phyloP scores from a whole-genome alignment of 2,797 vertebrate genomes.

The Pygocentrus nattereri region DNA sequence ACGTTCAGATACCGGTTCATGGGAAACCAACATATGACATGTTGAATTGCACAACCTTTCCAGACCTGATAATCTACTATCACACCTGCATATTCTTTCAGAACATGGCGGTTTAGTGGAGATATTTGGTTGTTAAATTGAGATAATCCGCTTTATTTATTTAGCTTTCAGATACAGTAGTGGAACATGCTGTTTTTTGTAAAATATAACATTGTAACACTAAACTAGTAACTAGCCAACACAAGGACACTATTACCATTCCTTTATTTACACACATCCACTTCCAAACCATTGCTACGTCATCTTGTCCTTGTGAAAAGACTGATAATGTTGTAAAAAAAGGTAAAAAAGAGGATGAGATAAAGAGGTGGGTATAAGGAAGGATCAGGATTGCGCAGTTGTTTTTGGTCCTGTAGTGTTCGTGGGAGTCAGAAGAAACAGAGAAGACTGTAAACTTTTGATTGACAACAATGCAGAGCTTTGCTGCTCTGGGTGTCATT shows the following conservation, averaged over 20 bases:
- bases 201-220: not conserved
- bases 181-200: not conserved
- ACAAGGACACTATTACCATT: not conserved
- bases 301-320: conserved; percentile 12
- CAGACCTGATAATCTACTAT: not conserved
- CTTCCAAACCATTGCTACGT: conserved; percentile 8
- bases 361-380: conserved; percentile 15
- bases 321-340: not conserved
- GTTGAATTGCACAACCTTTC: conserved; percentile 6
- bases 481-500: conserved; percentile 25
- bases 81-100: not conserved
- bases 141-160: not conserved
- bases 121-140: not conserved
- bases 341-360: conserved; percentile 26
- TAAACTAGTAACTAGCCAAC: not conserved
- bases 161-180: not conserved
- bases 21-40: conserved; percentile 37
- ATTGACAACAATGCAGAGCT: conserved; percentile 17
- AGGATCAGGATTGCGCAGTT: not conserved
- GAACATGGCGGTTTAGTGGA: not conserved
- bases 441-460: not conserved
- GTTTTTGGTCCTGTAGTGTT: not conserved
- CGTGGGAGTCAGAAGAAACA: not conserved
- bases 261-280: not conserved
- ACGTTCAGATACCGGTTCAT: not conserved